Evolutionary conservation across 2,113 vertebrate species (phyloP).

Genomic region (Salvelinus sp.): DNA sequence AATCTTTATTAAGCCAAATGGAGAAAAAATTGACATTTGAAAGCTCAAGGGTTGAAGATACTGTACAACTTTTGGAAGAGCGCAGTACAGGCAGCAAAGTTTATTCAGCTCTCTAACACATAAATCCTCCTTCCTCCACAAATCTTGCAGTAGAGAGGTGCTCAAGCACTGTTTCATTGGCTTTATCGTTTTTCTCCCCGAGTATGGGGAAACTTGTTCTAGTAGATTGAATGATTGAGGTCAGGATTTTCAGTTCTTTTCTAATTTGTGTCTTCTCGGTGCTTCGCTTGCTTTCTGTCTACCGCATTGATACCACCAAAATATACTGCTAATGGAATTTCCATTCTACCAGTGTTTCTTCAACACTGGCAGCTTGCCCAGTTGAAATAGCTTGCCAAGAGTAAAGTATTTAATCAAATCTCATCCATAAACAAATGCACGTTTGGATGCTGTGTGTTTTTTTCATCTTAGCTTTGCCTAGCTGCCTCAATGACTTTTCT

Average conservation of each 20-base stretch:
- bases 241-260: constrained; percentile 23
- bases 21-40: too few relatives aligned
- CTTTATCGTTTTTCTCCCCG: background rate
- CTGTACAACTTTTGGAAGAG: too few relatives aligned
- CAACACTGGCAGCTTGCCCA: constrained; percentile 27
- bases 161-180: background rate
- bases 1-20: too few relatives aligned
- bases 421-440: constrained; percentile 34
- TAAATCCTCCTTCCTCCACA: too few relatives aligned
- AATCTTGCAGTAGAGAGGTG: too few relatives aligned
- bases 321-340: constrained; percentile 35
- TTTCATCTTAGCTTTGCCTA: background rate
- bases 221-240: constrained; percentile 16
- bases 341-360: constrained; percentile 2
- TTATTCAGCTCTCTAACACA: too few relatives aligned
- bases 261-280: constrained; percentile 14
- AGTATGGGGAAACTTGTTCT: constrained; percentile 13
- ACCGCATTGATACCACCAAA: constrained; percentile 17
- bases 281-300: constrained; percentile 24
- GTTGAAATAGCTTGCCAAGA: constrained; percentile 18
- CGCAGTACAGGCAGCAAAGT: too few relatives aligned
- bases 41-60: too few relatives aligned
- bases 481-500: background rate
- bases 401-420: constrained; percentile 22
- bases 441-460: constrained; percentile 1